These are phyloP conservation scores for Dysdera silvatica DNA, from an alignment of 1,140 invertebrate species.

Conservation along the genomic window DNA sequence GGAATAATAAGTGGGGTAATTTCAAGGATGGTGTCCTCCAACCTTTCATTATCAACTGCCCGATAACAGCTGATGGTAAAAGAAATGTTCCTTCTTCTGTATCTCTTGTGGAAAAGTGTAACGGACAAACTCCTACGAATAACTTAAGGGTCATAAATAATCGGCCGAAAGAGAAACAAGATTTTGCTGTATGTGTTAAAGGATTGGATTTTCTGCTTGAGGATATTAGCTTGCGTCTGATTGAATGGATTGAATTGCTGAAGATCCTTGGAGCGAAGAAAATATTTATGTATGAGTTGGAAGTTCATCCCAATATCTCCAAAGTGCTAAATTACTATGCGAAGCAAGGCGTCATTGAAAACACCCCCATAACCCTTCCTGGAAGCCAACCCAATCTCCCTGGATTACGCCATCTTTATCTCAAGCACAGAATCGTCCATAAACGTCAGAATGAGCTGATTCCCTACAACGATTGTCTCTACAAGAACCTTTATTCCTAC, in stretches of 20 bases:
- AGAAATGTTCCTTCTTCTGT: constrained; percentile 66
- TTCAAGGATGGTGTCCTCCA: constrained; percentile 85
- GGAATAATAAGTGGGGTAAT: constrained; percentile 89
- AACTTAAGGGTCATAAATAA: constrained; percentile 73
- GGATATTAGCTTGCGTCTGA: constrained; percentile 74
- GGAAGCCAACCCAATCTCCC: constrained; percentile 84
- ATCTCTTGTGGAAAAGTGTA: constrained; percentile 71
- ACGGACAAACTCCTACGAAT: constrained; percentile 76
- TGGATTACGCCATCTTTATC: constrained; percentile 74
- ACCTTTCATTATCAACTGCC: constrained; percentile 81
- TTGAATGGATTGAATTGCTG: constrained; percentile 92
- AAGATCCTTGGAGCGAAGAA: constrained; percentile 79
- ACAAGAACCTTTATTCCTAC: constrained; percentile 83
- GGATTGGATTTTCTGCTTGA: constrained; percentile 84
- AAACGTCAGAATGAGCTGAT: constrained; percentile 91
- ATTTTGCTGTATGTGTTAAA: constrained; percentile 90
- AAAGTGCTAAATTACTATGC: constrained; percentile 78
- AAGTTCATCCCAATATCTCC: constrained; percentile 80
- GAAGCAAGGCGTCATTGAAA: constrained; percentile 61
- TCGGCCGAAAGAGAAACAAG: constrained; percentile 56
- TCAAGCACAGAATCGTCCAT: constrained; percentile 75
- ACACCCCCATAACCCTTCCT: constrained; percentile 77
- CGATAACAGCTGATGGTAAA: constrained; percentile 52
- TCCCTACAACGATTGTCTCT: constrained; percentile 93
- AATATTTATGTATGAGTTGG: constrained; percentile 82